phyloP scores from a whole-genome alignment of 2,113 vertebrate genomes.

The Glaucidium brasilianum region DNA sequence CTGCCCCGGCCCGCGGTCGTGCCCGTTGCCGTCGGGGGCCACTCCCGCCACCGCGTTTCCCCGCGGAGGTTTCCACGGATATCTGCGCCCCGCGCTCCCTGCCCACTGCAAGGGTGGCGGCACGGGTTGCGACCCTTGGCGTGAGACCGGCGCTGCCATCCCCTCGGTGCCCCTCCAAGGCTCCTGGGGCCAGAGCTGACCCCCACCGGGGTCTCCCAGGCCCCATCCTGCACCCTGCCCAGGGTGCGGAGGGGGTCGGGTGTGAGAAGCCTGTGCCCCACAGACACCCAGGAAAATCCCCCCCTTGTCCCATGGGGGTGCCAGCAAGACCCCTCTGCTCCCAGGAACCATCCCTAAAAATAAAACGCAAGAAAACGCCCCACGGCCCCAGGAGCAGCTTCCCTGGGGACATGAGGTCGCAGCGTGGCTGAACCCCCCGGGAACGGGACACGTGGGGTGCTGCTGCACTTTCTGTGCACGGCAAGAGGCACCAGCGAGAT shows the following conservation, averaged over 20 bases:
- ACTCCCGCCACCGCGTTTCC: no score
- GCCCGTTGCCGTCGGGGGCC: no score
- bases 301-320: no score
- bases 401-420: accelerated
- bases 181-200: no score
- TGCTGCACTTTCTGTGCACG: not conserved
- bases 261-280: not conserved
- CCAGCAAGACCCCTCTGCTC: no score
- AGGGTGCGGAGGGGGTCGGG: not conserved
- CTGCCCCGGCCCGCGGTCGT: no score
- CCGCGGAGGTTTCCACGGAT: no score
- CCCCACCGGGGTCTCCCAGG: not conserved
- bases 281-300: no score
- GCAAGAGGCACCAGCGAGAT: not conserved
- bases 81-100: not conserved
- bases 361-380: no score
- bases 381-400: not conserved
- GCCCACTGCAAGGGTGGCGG: no score
- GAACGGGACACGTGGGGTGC: not conserved
- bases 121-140: no score
- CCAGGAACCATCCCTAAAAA: no score
- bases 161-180: not conserved
- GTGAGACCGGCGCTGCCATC: not conserved
- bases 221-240: not conserved
- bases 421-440: accelerated